Evolutionary conservation across 1,140 invertebrate species (phyloP).

Genomic region (Cotesia typhae): DNA sequence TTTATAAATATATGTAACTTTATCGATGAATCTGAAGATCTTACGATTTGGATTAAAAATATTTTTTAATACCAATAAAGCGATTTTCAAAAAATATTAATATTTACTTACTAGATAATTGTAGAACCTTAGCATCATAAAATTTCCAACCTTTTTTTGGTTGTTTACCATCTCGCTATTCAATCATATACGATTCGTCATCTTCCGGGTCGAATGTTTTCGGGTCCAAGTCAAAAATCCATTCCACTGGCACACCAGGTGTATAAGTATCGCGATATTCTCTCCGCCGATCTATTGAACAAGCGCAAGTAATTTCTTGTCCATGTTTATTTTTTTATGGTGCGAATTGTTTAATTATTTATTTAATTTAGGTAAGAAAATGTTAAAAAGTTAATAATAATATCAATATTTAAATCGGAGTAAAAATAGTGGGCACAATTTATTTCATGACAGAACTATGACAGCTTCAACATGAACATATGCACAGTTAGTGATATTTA

Average conservation of each 20-base stretch:
- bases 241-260: neutral
- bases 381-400: no score
- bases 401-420: no score
- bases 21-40: no score
- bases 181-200: neutral
- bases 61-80: no score
- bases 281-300: neutral
- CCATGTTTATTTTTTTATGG: neutral
- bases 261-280: neutral
- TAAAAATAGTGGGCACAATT: no score
- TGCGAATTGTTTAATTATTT: neutral
- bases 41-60: no score
- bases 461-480: no score
- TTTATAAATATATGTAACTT: no score
- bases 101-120: conserved; percentile 15
- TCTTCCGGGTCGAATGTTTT: neutral
- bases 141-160: conserved; percentile 4
- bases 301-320: neutral
- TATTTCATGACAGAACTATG: no score
- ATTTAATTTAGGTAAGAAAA: no score
- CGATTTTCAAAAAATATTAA: no score
- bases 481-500: no score
- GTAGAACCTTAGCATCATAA: neutral
- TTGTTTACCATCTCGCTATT: conserved; percentile 5
- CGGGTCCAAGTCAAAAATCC: neutral